phyloP scores from a whole-genome alignment of 2,113 vertebrate species.

The Sebastes fasciatus region DNA sequence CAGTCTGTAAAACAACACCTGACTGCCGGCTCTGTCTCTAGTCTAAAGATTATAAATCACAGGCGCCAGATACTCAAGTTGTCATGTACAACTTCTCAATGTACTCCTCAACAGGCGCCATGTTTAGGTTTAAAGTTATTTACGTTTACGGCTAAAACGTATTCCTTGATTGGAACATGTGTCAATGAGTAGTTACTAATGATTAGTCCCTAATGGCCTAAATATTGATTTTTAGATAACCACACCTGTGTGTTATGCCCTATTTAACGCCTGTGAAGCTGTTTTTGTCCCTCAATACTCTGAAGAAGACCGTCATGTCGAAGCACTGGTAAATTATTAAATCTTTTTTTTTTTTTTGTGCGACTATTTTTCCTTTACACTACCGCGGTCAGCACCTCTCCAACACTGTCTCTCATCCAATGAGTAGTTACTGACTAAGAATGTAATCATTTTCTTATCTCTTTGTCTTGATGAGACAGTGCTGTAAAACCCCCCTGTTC shows the following conservation, averaged over 20 bases:
- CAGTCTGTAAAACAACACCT: constrained; percentile 61
- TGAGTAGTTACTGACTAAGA: constrained; percentile 20
- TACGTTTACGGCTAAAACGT: not conserved
- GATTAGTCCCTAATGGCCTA: too few species aligned
- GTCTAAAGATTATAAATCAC: constrained; percentile 3
- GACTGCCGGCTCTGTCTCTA: not conserved
- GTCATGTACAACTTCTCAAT: not conserved
- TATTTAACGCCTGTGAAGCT: too few species aligned
- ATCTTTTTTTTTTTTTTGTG: too few species aligned
- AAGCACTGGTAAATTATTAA: too few species aligned
- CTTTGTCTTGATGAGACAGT: constrained; percentile 51
- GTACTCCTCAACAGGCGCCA: not conserved
- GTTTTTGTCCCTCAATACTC: too few species aligned
- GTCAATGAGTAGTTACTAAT: constrained; percentile 9
- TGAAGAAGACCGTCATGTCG: too few species aligned
- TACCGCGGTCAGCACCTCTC: too few species aligned
- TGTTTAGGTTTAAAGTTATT: not conserved
- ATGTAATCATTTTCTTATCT: constrained; percentile 59
- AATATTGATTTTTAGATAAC: too few species aligned
- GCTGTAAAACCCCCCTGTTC: constrained; percentile 60
- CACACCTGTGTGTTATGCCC: too few species aligned
- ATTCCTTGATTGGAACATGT: constrained; percentile 4
- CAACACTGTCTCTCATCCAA: too few species aligned
- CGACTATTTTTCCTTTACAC: too few species aligned
- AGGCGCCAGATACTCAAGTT: not conserved